Percentiles rank a stretch among this genome's conserved stretches.
phyloP scores from a whole-genome alignment of 2,113 vertebrate genomes.

The Perognathus longimembris region DNA sequence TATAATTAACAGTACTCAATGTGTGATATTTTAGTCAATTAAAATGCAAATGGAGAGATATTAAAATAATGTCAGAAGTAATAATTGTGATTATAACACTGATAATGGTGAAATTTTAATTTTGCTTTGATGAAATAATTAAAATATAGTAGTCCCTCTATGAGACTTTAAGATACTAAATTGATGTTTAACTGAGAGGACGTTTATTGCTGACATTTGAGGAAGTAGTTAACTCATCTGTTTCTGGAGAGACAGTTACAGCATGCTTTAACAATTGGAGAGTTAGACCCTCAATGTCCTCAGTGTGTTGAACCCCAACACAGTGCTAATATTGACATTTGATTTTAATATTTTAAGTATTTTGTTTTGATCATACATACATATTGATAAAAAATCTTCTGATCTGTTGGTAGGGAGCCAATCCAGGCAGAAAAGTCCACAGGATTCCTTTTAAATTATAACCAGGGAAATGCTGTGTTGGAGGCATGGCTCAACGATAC shows the following conservation, averaged over 20 bases:
- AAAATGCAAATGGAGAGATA: slow-evolving; percentile 73
- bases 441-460: too few relatives aligned
- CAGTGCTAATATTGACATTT: background rate
- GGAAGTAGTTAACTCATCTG: background rate
- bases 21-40: slow-evolving; percentile 71
- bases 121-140: slow-evolving; percentile 55
- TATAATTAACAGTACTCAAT: slow-evolving; percentile 70
- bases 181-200: slow-evolving; percentile 44
- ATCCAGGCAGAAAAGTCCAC: too few relatives aligned
- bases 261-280: background rate
- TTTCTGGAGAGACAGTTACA: background rate
- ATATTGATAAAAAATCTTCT: background rate
- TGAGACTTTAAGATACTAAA: slow-evolving; percentile 16
- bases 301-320: background rate
- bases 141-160: background rate
- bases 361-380: background rate
- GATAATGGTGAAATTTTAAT: slow-evolving; percentile 56
- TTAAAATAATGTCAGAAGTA: slow-evolving; percentile 67
- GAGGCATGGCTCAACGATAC: too few relatives aligned
- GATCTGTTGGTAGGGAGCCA: background rate
- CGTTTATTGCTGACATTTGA: slow-evolving; percentile 23
- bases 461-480: too few relatives aligned
- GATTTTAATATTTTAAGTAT: background rate
- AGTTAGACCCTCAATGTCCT: background rate
- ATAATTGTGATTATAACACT: slow-evolving; percentile 54